Percentiles rank a stretch among this genome's conserved stretches.
These are phyloP conservation scores for Clarias laeviceps DNA, from an alignment of 2,797 vertebrate genomes.

Conservation along the genomic window DNA sequence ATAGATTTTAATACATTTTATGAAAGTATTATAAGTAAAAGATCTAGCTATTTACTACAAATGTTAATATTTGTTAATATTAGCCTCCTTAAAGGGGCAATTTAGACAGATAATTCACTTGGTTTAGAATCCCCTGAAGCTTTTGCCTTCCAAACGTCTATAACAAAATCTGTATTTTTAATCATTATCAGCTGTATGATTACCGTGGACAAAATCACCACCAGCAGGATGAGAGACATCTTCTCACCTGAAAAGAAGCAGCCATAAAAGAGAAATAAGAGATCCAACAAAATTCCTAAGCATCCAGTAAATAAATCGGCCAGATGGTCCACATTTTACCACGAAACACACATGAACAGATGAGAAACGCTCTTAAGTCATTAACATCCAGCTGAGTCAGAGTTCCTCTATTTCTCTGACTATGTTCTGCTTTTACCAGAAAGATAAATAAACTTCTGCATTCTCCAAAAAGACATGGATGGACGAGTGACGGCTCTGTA, in stretches of 20 bases:
- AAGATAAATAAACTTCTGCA: constrained; percentile 20
- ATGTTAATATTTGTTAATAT: background rate
- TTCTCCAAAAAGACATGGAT: background rate
- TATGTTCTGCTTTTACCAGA: constrained; percentile 17
- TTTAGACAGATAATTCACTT: too few relatives aligned
- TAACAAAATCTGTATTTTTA: background rate
- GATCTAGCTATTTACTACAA: background rate
- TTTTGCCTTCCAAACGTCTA: background rate
- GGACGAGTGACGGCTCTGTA: background rate
- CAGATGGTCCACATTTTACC: background rate
- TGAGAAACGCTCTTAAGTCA: background rate
- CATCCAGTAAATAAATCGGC: background rate
- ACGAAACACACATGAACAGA: background rate
- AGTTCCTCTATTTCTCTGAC: constrained; percentile 15
- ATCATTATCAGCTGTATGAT: constrained; percentile 8
- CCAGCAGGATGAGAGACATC: constrained; percentile 69
- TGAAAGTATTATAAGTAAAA: background rate
- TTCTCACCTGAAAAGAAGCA: constrained; percentile 55
- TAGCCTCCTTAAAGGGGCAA: background rate
- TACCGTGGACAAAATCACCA: constrained; percentile 67
- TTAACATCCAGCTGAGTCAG: background rate
- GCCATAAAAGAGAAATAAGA: background rate
- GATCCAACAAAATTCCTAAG: background rate
- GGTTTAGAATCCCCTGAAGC: background rate
- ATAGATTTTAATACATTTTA: background rate